Conservation (phyloP, 2,797 vertebrate genomes). For the Gephyroberyx darwinii region DNA sequence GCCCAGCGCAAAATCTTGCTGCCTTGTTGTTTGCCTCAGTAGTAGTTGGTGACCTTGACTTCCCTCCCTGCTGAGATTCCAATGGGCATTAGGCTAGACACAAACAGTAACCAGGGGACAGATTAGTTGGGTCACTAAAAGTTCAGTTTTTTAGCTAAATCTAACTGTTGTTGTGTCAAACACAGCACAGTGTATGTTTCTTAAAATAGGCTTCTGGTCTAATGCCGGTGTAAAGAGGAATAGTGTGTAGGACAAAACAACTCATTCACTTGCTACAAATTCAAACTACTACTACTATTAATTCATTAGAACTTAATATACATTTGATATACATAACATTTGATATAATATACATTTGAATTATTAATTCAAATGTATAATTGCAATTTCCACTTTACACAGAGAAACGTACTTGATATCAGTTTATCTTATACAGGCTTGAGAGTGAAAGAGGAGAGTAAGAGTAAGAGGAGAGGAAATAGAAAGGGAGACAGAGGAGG, state of each 20-base stretch:
- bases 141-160: conserved; percentile 8
- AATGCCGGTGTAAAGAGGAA: conserved; percentile 9
- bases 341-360: no score
- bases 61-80: conserved; percentile 40
- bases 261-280: background rate
- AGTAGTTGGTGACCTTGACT: conserved; percentile 68
- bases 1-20: conserved; percentile 9
- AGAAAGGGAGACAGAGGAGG: background rate
- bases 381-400: conserved; percentile 39
- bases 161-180: conserved; percentile 9
- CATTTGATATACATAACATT: no score
- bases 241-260: conserved; percentile 10
- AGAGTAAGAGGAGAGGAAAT: background rate
- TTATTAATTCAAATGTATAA: conserved; percentile 36
- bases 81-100: conserved; percentile 27
- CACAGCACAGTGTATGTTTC: conserved; percentile 16
- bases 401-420: conserved; percentile 35
- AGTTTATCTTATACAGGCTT: conserved; percentile 31
- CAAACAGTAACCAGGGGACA: conserved; percentile 9
- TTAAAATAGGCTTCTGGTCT: conserved; percentile 22
- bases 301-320: no score
- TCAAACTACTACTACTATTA: no score
- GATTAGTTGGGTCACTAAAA: conserved; percentile 22
- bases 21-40: conserved; percentile 30
- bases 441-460: conserved; percentile 6